Evolutionary conservation across 2,113 vertebrate genomes (phyloP).

Genomic region (Catharus bicknelli): DNA sequence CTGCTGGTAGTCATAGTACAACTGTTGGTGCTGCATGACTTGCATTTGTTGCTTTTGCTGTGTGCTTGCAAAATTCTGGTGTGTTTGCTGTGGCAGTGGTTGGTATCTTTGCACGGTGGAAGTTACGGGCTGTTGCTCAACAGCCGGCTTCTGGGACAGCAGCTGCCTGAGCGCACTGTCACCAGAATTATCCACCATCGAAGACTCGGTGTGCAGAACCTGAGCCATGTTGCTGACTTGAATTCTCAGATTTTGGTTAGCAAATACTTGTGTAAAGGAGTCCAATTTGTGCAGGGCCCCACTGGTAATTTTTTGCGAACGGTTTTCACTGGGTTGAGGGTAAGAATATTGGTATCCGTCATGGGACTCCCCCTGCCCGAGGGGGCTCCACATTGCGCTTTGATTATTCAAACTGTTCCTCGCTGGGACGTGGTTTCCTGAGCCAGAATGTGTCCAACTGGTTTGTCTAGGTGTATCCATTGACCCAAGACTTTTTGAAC

Average conservation of each 20-base stretch:
- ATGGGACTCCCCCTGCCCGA: constrained; percentile 67
- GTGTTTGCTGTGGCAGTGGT: constrained; percentile 74
- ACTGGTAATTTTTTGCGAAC: constrained; percentile 77
- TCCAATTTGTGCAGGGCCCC: constrained; percentile 84
- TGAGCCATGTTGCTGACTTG: constrained; percentile 81
- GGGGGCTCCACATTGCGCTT: constrained; percentile 76
- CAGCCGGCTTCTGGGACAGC: constrained; percentile 75
- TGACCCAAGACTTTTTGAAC: constrained; percentile 76
- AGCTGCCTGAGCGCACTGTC: constrained; percentile 82
- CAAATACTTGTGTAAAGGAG: constrained; percentile 87
- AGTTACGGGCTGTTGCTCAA: constrained; percentile 67
- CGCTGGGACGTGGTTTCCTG: constrained; percentile 76
- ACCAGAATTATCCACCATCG: constrained; percentile 65
- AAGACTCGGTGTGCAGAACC: constrained; percentile 72
- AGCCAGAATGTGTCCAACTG: constrained; percentile 74
- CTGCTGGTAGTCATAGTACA: constrained; percentile 82
- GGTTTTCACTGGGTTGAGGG: constrained; percentile 70
- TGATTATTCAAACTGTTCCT: constrained; percentile 73
- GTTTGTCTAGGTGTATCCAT: constrained; percentile 75
- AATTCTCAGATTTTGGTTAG: constrained; percentile 83
- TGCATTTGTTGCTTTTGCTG: constrained; percentile 77
- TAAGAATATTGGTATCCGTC: constrained; percentile 78
- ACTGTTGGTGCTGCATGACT: constrained; percentile 74
- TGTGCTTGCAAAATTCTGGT: constrained; percentile 68
- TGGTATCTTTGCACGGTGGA: constrained; percentile 71